Evolutionary conservation across 2,888 invertebrate genomes (phyloP), one percentile per base, ranked within the genome.

Genomic region (Drosophila gaucha): DNA sequence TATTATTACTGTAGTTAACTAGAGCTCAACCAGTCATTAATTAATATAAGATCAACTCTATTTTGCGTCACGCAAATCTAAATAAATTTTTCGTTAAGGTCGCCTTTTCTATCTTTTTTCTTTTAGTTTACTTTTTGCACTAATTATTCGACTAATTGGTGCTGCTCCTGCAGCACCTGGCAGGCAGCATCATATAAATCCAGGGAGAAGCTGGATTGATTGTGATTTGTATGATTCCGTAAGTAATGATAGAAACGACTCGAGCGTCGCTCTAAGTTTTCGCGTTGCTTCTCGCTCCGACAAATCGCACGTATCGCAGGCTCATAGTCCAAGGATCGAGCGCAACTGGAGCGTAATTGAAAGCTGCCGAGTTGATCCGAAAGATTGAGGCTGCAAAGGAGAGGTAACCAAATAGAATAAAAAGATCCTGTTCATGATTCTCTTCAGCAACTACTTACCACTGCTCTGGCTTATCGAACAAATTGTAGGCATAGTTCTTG

Each of bases 231-330:
- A 52, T 94, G 89, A 47, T 93, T 94, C 75, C 94, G 94, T n/a
- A 96, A 92, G 91, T 96, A 96, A 90, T 96, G 96, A 91, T 95
- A 95, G 91, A 95, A 96, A 57, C 96, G 93, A 85, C 95, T 96
- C 67, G 95, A 94, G 65, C 96, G 93, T 88, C 96, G 95, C 44
- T 93, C 93, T 14, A 72, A 52, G 0, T 71, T 64, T 30, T 93
- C 93, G 80, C 95, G 94, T 12, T 82, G 83, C 75, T 93, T 93
- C 89, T 97, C 96, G 38, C 94, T 92, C 70, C 96, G 93, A 72
- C 95, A 95, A 56, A 97, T 95, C 14, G 93, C 91, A 30, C 96
- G 93, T 71, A 96, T 92, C 1, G 92, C 89, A 0, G 96, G 93
- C 91, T 96, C 93, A 89, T 95, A 96, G 91, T 97, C 97, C 52